phyloP scores from a whole-genome alignment of 2,797 vertebrate species.

The Florisuga fusca region DNA sequence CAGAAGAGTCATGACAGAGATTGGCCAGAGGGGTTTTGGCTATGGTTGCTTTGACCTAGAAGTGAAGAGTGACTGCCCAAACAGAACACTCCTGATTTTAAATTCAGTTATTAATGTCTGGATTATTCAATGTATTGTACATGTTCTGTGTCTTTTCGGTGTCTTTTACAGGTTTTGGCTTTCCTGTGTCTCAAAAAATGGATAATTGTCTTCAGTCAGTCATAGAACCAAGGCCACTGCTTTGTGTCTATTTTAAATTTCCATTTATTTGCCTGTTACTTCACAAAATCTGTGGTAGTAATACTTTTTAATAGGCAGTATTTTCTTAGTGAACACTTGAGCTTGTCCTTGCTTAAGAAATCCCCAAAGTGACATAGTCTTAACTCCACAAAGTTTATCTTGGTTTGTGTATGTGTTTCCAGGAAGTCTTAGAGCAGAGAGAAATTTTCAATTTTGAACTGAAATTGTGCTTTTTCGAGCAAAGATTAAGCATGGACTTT shows the following conservation, averaged over 20 bases:
- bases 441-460: neutral
- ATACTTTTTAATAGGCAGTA: neutral
- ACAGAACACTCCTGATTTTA: neutral
- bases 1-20: neutral
- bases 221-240: neutral
- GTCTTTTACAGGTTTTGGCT: neutral
- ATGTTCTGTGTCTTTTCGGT: neutral
- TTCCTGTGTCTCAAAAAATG: neutral
- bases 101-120: neutral
- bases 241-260: neutral
- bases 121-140: fast-evolving
- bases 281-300: neutral
- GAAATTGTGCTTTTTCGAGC: neutral
- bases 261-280: neutral
- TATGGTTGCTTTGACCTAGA: neutral
- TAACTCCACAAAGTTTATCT: neutral
- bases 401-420: neutral
- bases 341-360: neutral
- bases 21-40: neutral
- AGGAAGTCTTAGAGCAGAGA: neutral
- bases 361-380: neutral
- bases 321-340: neutral
- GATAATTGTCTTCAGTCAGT: neutral
- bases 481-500: neutral
- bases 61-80: neutral